Evolutionary conservation across 2,113 vertebrate genomes (phyloP).

Genomic region (Cheilinus undulatus): DNA sequence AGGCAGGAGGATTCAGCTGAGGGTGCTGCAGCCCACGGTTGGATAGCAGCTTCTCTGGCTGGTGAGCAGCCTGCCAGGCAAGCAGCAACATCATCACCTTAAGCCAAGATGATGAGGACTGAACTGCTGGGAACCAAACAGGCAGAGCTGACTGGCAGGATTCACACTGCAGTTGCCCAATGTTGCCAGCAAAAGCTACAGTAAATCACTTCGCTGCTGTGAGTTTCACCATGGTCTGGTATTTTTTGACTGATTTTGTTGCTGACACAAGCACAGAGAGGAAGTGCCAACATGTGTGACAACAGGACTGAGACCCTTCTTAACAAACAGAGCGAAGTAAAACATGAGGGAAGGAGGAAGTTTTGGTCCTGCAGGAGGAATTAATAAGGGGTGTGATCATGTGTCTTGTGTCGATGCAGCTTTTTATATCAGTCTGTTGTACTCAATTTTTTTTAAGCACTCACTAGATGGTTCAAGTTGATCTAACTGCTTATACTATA

Average conservation of each 20-base stretch:
- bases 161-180: slow-evolving; percentile 19
- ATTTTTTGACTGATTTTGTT: slow-evolving; percentile 20
- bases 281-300: neutral
- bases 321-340: neutral
- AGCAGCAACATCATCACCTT: slow-evolving; percentile 21
- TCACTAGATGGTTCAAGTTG: no score
- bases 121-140: slow-evolving; percentile 26
- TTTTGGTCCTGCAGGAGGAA: slow-evolving; percentile 1
- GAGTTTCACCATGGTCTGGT: slow-evolving; percentile 13
- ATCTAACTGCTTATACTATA: no score
- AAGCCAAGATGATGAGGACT: slow-evolving; percentile 30
- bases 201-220: slow-evolving; percentile 21
- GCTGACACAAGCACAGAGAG: slow-evolving; percentile 23
- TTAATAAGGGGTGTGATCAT: neutral
- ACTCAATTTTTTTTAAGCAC: no score
- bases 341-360: neutral
- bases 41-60: slow-evolving; percentile 11
- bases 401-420: no score
- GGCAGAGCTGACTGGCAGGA: slow-evolving; percentile 39
- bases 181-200: slow-evolving; percentile 22
- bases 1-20: slow-evolving; percentile 2
- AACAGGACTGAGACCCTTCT: slow-evolving; percentile 14
- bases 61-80: neutral
- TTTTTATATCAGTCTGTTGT: no score
- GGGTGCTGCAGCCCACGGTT: slow-evolving; percentile 14